Percentiles rank a stretch among this genome's conserved stretches.
Evolutionary conservation across 2,113 vertebrate genomes (phyloP).

Genomic region (Paratilapia polleni): DNA sequence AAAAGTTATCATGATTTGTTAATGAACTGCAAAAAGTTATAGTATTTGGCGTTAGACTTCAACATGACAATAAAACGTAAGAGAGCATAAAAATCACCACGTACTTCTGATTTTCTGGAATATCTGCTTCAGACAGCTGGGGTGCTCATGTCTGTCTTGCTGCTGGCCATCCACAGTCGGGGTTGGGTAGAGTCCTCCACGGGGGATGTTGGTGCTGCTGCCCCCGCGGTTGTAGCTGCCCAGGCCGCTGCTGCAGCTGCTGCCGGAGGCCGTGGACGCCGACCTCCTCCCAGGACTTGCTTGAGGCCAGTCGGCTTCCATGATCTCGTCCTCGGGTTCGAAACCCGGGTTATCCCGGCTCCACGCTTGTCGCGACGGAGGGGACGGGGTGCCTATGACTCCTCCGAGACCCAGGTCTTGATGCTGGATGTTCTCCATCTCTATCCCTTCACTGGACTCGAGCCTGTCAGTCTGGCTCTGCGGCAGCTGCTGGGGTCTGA

Average conservation of each 20-base stretch:
- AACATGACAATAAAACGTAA: neutral
- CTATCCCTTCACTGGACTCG: slow-evolving; percentile 76
- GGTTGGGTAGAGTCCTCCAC: slow-evolving; percentile 74
- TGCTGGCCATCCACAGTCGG: slow-evolving; percentile 75
- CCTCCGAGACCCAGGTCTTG: slow-evolving; percentile 78
- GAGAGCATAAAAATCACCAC: neutral
- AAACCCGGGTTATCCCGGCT: slow-evolving; percentile 94
- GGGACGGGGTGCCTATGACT: slow-evolving; percentile 80
- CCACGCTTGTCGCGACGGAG: slow-evolving; percentile 92
- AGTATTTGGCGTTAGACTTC: neutral
- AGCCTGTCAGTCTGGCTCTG: slow-evolving; percentile 63
- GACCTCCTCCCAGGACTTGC: slow-evolving; percentile 83
- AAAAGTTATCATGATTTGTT: neutral
- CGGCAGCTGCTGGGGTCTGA: slow-evolving; percentile 72
- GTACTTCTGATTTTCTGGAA: slow-evolving; percentile 80
- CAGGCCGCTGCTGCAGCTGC: slow-evolving; percentile 78
- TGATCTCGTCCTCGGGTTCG: slow-evolving; percentile 90
- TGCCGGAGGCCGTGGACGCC: slow-evolving; percentile 82
- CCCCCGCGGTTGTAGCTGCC: slow-evolving; percentile 72
- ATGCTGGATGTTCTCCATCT: slow-evolving; percentile 82
- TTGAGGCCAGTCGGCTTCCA: slow-evolving; percentile 86
- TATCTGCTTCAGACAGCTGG: slow-evolving; percentile 79
- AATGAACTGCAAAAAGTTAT: neutral
- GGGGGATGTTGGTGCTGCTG: slow-evolving; percentile 69
- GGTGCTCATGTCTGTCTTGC: slow-evolving; percentile 75